A percentile compares a stretch with the other conserved stretches of the same genome.
Conservation (phyloP, 2,797 vertebrate species). For the Arctocebus calabarensis region DNA sequence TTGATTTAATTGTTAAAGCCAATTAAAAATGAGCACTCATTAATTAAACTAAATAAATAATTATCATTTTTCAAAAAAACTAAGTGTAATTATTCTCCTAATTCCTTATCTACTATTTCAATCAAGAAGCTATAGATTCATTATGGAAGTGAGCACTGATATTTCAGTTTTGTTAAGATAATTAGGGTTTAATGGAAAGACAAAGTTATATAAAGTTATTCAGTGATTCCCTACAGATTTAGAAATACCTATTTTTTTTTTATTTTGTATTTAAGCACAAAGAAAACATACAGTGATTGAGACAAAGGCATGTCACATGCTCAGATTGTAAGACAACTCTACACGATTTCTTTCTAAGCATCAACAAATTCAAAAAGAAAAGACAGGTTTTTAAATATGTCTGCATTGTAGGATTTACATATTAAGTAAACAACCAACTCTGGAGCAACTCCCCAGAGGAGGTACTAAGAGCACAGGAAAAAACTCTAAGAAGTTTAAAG, state of each 20-base stretch:
- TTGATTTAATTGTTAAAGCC: neutral
- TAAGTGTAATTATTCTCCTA: neutral
- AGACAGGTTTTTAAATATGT: neutral
- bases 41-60: neutral
- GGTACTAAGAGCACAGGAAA: neutral
- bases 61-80: neutral
- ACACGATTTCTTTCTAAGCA: neutral
- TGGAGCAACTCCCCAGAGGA: neutral
- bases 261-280: neutral
- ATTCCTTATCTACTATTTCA: neutral
- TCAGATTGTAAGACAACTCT: neutral
- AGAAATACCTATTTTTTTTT: neutral
- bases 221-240: neutral
- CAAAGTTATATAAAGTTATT: neutral
- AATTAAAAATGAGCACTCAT: neutral
- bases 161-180: neutral
- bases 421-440: neutral
- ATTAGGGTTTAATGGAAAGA: neutral
- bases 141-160: neutral
- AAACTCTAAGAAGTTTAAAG: neutral
- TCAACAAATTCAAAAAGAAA: neutral
- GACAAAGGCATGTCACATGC: neutral
- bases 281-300: neutral
- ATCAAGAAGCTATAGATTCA: neutral
- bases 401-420: neutral